Evolutionary conservation across 2,113 vertebrate species (phyloP).

Genomic region (Sceloporus tristichus): DNA sequence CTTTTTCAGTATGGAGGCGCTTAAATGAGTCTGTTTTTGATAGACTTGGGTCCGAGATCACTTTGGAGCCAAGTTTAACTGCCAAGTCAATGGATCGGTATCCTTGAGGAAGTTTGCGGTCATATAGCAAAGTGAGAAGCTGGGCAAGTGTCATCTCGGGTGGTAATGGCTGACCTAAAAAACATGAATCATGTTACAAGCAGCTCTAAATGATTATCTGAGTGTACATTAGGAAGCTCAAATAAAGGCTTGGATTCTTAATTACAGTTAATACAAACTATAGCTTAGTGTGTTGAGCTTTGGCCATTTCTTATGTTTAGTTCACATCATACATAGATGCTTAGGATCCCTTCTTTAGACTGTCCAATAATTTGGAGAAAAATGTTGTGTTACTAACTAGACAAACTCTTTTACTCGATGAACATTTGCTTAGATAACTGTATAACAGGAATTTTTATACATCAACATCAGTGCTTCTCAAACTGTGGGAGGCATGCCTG

Average conservation of each 20-base stretch:
- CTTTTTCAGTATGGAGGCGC: conserved; percentile 97
- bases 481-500: too few species aligned
- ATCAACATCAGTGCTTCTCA: too few species aligned
- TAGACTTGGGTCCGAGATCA: conserved; percentile 95
- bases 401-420: neutral
- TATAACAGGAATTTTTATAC: neutral
- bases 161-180: conserved; percentile 93
- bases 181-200: conserved; percentile 56
- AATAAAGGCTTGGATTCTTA: neutral
- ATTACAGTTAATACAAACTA: neutral
- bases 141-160: conserved; percentile 98
- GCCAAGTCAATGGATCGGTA: conserved; percentile 96
- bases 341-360: neutral
- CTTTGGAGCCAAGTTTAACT: conserved; percentile 96
- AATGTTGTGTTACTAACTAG: neutral
- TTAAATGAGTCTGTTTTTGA: conserved; percentile 99
- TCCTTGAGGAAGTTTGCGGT: conserved; percentile 96
- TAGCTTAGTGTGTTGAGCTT: neutral
- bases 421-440: neutral
- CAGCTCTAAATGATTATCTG: neutral
- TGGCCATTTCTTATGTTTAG: neutral
- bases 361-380: neutral
- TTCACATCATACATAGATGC: too few species aligned
- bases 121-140: conserved; percentile 93
- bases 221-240: neutral